Evolutionary conservation across 2,113 vertebrate genomes (phyloP), one percentile per base, ranked within the genome.

Genomic region (Pelecanoides urinatrix): DNA sequence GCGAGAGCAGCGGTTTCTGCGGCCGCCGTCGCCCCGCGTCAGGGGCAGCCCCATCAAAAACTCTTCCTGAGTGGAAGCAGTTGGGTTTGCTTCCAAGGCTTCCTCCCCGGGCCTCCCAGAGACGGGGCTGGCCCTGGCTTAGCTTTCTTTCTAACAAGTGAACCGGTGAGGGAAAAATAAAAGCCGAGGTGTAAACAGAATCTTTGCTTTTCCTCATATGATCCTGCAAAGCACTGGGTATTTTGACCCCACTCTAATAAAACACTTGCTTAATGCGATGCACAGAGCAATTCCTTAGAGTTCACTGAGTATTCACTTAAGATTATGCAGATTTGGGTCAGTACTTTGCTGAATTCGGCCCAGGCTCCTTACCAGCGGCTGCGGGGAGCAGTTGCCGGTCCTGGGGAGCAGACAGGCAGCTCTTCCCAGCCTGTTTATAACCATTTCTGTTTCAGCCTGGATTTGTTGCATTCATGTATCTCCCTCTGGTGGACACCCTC

Each of bases 401-500:
- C 84, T 1, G 23, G 44, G 76, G 40, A 84, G 72, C 0, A 0
- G 52, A 5, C 27, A 9, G 76, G 36, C 70, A 1, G 68, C 74
- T 68, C 58, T 23, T 56, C 77, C 30, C 55, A 47, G 86, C 8
- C 2, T 2, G 7, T 15, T 22, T 6, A 49, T 2, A 34, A 61
- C 55, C 62, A 13, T 26, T 56, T 53, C 2, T 4, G 6, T 8
- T 23, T 50, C 49, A 29, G 27, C 2, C 45, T 53, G 45, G 6
- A 8, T 52, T 77, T 79, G n/a, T 22, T 56, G 74, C 90, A 70
- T 95, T 94, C 92, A 1, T n/a, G 75, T 32, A 45, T 47, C 94
- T 92, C 97, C 97, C 97, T 93, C 97, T 98, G 91, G 72, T 86
- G 97, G 97, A 76, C 40, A 34, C 55, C 56, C 83, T n/a, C 40